Base-by-base conservation (phyloP, 2,113 vertebrate genomes). In the Perca flavescens region DNA sequence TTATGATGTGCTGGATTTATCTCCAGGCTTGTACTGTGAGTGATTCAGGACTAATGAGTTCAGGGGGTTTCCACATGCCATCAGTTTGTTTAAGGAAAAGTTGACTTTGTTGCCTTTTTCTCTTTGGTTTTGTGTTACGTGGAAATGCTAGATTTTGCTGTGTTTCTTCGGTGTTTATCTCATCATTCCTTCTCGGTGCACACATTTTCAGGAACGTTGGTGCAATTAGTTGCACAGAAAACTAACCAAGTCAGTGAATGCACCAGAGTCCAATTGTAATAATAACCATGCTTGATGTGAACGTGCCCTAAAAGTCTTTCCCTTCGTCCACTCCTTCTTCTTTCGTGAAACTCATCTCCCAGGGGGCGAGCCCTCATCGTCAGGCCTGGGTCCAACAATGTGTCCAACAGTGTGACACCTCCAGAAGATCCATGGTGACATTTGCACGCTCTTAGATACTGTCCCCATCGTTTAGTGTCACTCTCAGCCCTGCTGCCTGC, bases 371-470 rank as follows among this genome's bases (percentile, higher is more conserved):
- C 67, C 73, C 70, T 80, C 67, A 34, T 16, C 56, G 10, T 54
- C 62, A 53, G 89, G 82, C 78, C n/a, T 31, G 25, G 31, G 36
- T 86, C 85, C 89, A 85, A 78, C 71, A 70, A 73, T 52, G 62
- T 78, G 65, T 82, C 81, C 82, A 73, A 74, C 71, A 77, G 47
- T 62, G 64, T 79, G 90, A 90, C 91, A 89, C 91, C 82, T 83
- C 74, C 66, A 72, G 53, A 92, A 90, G 90, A 93, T 90, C 82
- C 88, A 93, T 62, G 84, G 84, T 6, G 79, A 93, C 93, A 83
- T 87, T 82, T 89, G 86, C 77, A 60, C 49, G 2, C 74, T 72
- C 54, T 58, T 61, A 52, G 53, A 89, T 49, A 72, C 54, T 65
- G 83, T 85, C 73, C 43, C 72, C 74, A 87, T 93, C 68, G 46